phyloP scores from a whole-genome alignment of 2,888 invertebrate species.

The Chloroclysta siterata region DNA sequence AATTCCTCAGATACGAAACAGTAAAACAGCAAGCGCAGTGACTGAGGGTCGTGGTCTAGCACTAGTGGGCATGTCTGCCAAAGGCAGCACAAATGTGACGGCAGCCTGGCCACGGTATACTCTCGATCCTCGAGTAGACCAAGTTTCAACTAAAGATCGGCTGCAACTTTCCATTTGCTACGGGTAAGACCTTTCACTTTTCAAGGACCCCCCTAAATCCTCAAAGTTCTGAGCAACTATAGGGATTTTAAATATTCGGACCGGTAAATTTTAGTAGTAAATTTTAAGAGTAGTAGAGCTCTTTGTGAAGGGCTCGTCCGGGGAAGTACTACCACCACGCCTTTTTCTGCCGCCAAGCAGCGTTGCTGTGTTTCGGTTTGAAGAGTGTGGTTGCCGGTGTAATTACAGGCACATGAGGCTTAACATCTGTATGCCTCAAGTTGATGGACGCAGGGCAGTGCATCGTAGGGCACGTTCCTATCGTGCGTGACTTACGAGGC shows the following conservation, averaged over 20 bases:
- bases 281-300: no score
- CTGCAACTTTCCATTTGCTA: conserved; percentile 93
- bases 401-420: no score
- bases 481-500: no score
- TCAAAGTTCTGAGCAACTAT: neutral
- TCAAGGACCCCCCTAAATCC: neutral
- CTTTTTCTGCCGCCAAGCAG: no score
- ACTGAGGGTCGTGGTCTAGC: conserved; percentile 93
- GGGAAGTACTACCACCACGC: no score
- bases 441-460: no score
- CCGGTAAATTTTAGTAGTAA: no score
- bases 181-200: conserved; percentile 75
- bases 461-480: no score
- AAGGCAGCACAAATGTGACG: conserved; percentile 93
- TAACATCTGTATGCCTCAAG: no score
- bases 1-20: conserved; percentile 65
- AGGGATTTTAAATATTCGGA: neutral
- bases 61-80: conserved; percentile 90
- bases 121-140: conserved; percentile 93
- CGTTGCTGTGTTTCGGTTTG: no score
- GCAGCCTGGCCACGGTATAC: conserved; percentile 95
- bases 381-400: no score
- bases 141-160: conserved; percentile 90
- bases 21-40: conserved; percentile 88
- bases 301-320: no score